Evolutionary conservation across 2,797 vertebrate genomes (phyloP).

Genomic region (Pseudotriccus pelzelni): DNA sequence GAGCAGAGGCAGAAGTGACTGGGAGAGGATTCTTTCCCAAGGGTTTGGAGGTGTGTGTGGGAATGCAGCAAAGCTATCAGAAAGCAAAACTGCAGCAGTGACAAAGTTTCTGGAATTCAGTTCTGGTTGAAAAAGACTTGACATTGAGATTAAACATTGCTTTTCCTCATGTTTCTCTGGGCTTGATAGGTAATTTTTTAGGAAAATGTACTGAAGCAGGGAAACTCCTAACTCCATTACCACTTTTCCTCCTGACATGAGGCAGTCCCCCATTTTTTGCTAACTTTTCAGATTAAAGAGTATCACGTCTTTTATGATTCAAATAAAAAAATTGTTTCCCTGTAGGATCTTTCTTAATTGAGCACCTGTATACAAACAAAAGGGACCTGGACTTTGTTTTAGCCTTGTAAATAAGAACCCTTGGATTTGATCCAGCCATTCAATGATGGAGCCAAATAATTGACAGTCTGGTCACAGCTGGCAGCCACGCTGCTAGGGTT

Average conservation of each 20-base stretch:
- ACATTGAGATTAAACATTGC: background rate
- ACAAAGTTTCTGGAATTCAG: background rate
- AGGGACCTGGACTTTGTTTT: background rate
- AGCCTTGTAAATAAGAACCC: background rate
- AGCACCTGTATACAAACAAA: conserved; percentile 5
- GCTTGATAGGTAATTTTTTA: background rate
- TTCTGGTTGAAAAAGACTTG: background rate
- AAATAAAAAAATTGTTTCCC: background rate
- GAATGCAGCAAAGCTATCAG: background rate
- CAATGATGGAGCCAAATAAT: background rate
- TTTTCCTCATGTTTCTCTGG: background rate
- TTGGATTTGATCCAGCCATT: conserved; percentile 11
- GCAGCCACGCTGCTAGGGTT: background rate
- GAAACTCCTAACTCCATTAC: background rate
- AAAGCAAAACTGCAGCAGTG: background rate
- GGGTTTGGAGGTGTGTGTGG: background rate
- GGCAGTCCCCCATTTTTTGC: background rate
- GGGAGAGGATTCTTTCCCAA: background rate
- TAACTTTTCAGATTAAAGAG: background rate
- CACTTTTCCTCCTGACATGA: background rate
- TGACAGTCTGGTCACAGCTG: background rate
- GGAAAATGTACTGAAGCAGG: background rate
- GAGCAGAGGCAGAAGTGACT: background rate
- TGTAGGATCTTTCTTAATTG: background rate
- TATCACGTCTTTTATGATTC: background rate